phyloP scores from a whole-genome alignment of 2,888 invertebrate species.

The Ochropacha duplaris region DNA sequence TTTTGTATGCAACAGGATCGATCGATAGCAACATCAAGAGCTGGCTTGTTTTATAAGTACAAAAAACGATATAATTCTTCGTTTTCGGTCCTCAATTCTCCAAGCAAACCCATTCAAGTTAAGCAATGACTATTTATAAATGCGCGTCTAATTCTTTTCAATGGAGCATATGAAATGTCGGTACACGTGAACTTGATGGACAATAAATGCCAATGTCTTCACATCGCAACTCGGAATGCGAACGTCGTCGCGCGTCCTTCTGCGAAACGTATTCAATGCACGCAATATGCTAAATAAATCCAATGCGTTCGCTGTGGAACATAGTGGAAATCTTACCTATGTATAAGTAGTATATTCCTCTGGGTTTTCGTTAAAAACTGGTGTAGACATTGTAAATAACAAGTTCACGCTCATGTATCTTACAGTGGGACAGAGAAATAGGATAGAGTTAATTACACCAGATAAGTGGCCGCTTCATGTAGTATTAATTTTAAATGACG shows the following conservation, averaged over 20 bases:
- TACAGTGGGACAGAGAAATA: conserved; percentile 25
- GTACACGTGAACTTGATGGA: neutral
- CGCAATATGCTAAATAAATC: conserved; percentile 29
- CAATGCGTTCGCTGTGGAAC: conserved; percentile 7
- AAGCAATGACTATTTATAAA: neutral
- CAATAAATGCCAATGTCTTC: conserved; percentile 6
- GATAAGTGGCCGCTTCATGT: conserved; percentile 17
- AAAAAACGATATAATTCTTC: neutral
- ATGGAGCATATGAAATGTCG: neutral
- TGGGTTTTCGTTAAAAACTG: conserved; percentile 30
- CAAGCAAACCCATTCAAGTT: neutral
- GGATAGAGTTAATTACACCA: conserved; percentile 23
- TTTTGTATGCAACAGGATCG: neutral
- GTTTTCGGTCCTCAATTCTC: neutral
- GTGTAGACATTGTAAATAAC: conserved; percentile 34
- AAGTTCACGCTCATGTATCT: conserved; percentile 29
- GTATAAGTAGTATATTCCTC: conserved; percentile 19
- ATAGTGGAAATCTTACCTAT: conserved; percentile 15
- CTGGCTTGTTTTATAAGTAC: neutral
- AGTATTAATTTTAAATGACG: neutral
- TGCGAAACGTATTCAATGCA: conserved; percentile 4
- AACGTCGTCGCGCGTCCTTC: conserved; percentile 1
- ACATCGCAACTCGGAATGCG: conserved; percentile 5
- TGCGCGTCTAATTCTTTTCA: neutral
- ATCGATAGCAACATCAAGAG: neutral